Evolutionary conservation across 2,888 invertebrate species (phyloP), one percentile per base, ranked within the genome.

Genomic region (Acronicta leporina): DNA sequence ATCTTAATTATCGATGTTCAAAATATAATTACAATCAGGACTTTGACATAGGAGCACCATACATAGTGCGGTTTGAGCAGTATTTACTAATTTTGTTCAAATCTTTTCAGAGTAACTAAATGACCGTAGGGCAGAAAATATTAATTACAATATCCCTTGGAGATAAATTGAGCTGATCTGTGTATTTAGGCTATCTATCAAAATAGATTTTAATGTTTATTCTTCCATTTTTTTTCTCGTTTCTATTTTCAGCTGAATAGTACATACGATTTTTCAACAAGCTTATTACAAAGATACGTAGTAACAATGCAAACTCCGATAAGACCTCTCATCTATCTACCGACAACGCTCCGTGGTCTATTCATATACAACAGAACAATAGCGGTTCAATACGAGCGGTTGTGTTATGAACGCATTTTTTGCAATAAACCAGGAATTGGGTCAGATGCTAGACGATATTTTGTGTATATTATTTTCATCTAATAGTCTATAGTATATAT

Each of bases 341-440:
- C 30, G 42, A 47, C 30, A 43, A 30, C 38, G 44, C 30, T 52
- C 41, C 15, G 14, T 15, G 30, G 57, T 60, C 62, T 63, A 72
- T 75, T 72, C 45, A 59, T 61, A 65, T 55, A 58, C 33, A 63
- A 40, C 47, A 66, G 54, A 68, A 75, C 62, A 75, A 75, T 72
- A 63, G 45, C 30, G 58, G 68, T 75, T 66, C 72, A 68, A 72
- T 75, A 60, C 14, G 20, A 62, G 30, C 44, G 15, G 35, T 49
- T 47, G 40, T 74, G 61, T 57, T 57, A 68, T 45, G 44, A 65
- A 47, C 16, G 42, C n/a, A 57, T 41, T 72, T 63, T 65, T 70
- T 75, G 35, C 61, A 69, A 68, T 68, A 42, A 20, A 46, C 53
- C 5, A 43, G 52, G 59, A 70, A 64, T 70, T 57, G 41, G 61